Base-by-base conservation (phyloP, 2,113 vertebrate genomes). In the Malaclemys terrapin region DNA sequence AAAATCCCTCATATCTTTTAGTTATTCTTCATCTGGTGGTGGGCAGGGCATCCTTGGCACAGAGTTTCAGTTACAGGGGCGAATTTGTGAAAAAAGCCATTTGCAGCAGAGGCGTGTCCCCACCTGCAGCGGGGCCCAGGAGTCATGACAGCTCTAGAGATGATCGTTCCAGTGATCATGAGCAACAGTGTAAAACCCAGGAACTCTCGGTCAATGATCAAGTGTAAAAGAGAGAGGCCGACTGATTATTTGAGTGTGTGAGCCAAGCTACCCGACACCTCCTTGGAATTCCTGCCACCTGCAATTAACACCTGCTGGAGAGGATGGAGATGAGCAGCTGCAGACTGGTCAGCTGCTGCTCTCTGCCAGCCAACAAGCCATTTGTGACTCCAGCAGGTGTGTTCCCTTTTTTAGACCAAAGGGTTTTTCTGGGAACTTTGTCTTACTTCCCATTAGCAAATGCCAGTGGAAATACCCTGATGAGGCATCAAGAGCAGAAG, bases 331-430 rank as follows among this genome's bases (percentile, higher is more conserved):
- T 82, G 20, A 88, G 52, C 89, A 56, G 31, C 9, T 89, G 49
- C 25, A 94, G 72, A 20, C 49, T 76, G 25, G 82, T 56, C 82
- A 90, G 53, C 47, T 83, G 69, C 76, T 89, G 93, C 89, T 84
- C 62, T 81, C 24, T 19, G 69, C 13, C 14, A 78, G 11, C 50
- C 56, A 75, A 89, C 81, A 95, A 85, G 76, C 53, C 54, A 17
- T 38, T 92, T 87, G 27, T 56, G 27, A 6, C 91, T 87, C 5
- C 2, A 84, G 25, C 57, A 89, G 52, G 90, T 82, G 69, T 92
- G 16, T 8, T 96, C 20, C n/a, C 16, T 91, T 95, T 93, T 96
- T 85, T 84, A 97, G 93, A 87, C 91, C 53, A 94, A 89, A 93
- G 38, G 45, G 62, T 19, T 10, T 92, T 92, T 92, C 90, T 93